These are phyloP conservation scores for Neoaliturus tenellus DNA, from an alignment of 2,888 invertebrate species.

Conservation along the genomic window DNA sequence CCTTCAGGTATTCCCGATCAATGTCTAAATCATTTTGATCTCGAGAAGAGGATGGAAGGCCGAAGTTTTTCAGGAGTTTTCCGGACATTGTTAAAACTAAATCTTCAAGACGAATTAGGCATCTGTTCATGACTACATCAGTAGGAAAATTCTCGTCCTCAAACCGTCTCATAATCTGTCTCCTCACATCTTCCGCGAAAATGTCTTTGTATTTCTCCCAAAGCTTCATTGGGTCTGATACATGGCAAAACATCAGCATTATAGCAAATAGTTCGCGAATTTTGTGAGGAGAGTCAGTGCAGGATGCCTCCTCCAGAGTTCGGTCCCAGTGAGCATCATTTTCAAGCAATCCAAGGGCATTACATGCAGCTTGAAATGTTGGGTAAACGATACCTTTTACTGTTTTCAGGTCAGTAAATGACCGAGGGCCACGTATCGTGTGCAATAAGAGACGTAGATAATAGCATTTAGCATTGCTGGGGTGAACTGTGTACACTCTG, in stretches of 20 bases:
- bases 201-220: slow-evolving; percentile 66
- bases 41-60: no score
- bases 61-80: no score
- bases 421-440: slow-evolving; percentile 66
- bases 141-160: no score
- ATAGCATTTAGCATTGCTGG: slow-evolving; percentile 64
- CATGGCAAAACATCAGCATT: slow-evolving; percentile 63
- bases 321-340: slow-evolving; percentile 67
- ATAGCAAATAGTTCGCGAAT: slow-evolving; percentile 66
- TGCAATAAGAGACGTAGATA: slow-evolving; percentile 65
- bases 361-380: slow-evolving; percentile 71
- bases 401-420: slow-evolving; percentile 68
- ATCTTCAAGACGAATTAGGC: no score
- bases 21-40: no score
- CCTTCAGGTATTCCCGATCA: no score
- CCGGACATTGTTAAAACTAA: no score
- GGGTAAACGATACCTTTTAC: slow-evolving; percentile 66
- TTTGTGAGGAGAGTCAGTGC: slow-evolving; percentile 58
- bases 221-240: slow-evolving; percentile 64
- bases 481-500: slow-evolving; percentile 67
- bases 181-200: no score
- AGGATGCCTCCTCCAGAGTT: slow-evolving; percentile 64
- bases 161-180: no score
- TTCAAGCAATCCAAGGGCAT: slow-evolving; percentile 68
- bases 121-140: no score